Conservation (phyloP, 2,797 vertebrate species). For the Megaceryle alcyon region DNA sequence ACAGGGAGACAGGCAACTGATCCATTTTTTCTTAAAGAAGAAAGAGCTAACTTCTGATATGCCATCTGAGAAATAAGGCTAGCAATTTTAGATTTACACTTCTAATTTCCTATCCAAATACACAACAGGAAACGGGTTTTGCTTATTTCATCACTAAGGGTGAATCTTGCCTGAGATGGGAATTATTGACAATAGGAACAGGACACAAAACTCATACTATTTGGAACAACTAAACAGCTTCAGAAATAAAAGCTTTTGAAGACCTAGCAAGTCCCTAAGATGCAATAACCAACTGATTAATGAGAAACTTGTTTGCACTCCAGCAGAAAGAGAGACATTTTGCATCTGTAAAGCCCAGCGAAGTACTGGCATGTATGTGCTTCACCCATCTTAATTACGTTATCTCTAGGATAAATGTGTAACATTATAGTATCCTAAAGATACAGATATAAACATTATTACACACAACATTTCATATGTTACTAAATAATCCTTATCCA, state of each 20-base stretch:
- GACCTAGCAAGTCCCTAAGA: background rate
- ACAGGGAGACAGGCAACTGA: background rate
- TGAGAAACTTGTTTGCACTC: background rate
- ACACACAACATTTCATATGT: background rate
- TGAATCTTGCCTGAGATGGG: background rate
- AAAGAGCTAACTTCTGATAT: background rate
- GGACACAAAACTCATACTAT: background rate
- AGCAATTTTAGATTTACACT: background rate
- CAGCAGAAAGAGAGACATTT: background rate
- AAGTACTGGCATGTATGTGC: background rate
- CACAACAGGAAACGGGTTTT: background rate
- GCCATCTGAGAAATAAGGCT: background rate
- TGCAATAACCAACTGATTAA: background rate
- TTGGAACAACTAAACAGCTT: background rate
- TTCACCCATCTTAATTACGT: background rate
- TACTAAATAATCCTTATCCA: background rate
- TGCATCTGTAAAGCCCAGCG: background rate
- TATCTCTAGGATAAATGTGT: background rate
- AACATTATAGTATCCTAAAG: background rate
- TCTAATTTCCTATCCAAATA: background rate
- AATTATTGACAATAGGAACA: background rate
- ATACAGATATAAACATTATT: background rate
- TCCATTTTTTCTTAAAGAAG: background rate
- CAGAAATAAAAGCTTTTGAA: background rate
- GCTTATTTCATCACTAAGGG: background rate